Evolutionary conservation across 2,797 vertebrate species (phyloP).

Genomic region (Eleutherodactylus coqui): DNA sequence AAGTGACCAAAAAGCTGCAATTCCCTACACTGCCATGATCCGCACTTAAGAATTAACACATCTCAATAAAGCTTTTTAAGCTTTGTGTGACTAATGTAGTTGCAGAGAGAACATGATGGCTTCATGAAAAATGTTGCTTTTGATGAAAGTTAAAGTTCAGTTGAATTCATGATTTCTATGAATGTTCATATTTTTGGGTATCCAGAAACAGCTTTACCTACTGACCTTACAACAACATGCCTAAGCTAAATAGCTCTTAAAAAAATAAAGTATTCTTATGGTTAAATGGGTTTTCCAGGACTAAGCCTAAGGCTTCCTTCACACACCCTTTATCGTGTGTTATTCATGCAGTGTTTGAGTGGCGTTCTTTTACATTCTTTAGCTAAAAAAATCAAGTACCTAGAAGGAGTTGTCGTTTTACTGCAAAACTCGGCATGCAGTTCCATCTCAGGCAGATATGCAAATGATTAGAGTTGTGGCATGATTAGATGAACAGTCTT

Average conservation of each 20-base stretch:
- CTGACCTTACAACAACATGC: not conserved
- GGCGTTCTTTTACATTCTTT: too few relatives aligned
- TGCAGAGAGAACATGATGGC: not conserved
- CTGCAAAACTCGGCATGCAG: too few relatives aligned
- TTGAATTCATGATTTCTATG: not conserved
- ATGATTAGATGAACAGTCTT: too few relatives aligned
- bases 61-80: conserved; percentile 59
- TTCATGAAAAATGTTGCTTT: not conserved
- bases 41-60: conserved; percentile 35
- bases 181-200: not conserved
- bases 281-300: too few relatives aligned
- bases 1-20: conserved; percentile 28
- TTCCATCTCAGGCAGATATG: too few relatives aligned
- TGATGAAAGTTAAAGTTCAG: not conserved
- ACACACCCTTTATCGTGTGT: too few relatives aligned
- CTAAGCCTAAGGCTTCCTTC: too few relatives aligned
- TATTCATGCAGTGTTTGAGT: too few relatives aligned
- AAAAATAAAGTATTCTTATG: too few relatives aligned
- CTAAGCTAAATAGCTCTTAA: not conserved
- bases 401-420: too few relatives aligned
- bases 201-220: not conserved
- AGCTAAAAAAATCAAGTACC: too few relatives aligned
- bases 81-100: conserved; percentile 25
- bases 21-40: not conserved
- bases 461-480: too few relatives aligned